Conservation (phyloP, 2,113 vertebrate genomes). For the Hemicordylus capensis region DNA sequence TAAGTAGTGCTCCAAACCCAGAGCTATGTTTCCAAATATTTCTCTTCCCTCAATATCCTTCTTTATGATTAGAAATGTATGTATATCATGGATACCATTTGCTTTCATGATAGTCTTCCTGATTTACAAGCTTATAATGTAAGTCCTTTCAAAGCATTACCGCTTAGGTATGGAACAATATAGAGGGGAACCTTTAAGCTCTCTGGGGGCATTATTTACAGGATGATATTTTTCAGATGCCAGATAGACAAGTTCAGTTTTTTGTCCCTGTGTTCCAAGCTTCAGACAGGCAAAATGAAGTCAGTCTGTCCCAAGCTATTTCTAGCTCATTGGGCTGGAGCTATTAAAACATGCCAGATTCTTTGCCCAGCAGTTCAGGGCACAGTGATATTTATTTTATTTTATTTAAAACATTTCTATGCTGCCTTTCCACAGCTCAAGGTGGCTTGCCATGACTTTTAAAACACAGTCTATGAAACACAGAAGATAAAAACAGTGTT, state of each 20-base stretch:
- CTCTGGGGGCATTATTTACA: not conserved
- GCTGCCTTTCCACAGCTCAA: too few species aligned
- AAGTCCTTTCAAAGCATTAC: not conserved
- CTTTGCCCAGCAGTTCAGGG: not conserved
- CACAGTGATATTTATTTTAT: not conserved
- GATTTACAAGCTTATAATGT: not conserved
- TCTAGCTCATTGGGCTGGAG: not conserved
- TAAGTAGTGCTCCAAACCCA: not conserved
- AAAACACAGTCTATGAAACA: too few species aligned
- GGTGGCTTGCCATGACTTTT: too few species aligned
- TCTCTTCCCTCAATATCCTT: conserved; percentile 10
- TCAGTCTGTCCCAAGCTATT: not conserved
- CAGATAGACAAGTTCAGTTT: not conserved
- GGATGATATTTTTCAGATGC: not conserved
- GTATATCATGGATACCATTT: not conserved
- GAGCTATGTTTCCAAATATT: not conserved
- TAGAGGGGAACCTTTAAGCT: not conserved
- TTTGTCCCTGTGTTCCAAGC: not conserved
- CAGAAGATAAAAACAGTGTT: too few species aligned
- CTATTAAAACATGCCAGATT: not conserved
- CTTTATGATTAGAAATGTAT: not conserved
- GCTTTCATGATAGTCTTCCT: not conserved
- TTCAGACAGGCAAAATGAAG: not conserved
- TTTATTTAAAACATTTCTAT: too few species aligned
- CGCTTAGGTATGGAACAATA: not conserved